Evolutionary conservation across 92 coral and sea anemone species (phyloP), one percentile per base, ranked within the genome.

Genomic region (Actinostola sp.): DNA sequence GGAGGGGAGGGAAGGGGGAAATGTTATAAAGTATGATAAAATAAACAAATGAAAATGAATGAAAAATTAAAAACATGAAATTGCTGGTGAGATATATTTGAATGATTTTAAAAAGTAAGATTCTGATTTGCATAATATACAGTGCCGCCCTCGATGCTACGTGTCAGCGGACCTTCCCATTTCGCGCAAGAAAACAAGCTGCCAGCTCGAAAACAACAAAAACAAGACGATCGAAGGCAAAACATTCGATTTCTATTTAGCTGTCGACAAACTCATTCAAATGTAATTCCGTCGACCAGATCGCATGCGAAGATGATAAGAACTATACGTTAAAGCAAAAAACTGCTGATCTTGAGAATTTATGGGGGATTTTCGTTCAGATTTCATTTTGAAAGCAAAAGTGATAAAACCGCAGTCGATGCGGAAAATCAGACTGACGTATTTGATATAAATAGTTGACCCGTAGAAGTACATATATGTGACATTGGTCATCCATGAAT

Each of bases 391-490:
- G n/a, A 36, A 36, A 38, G 38, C 2, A 27, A 68, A 68, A 49
- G 26, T 14, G 61, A 25, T 42, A 32, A 28, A 9, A 4, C 41
- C 14, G 19, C 17, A n/a, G n/a, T 26, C 34, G 27, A 68, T 21
- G 74, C 74, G 74, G 74, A 68, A 68, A 62, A 42, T 21, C 23
- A 38, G 13, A 17, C 20, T 51, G 41, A 68, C 62, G 74, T 49
- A 68, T 26, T 1, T 28, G 10, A 28, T 36, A 52, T 33, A 68
- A 45, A 49, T 68, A 68, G 45, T 12, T 44, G 43, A 42, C 24
- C 43, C 33, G 4, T 31, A 13, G 0, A 38, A 27, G 21, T 15
- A 27, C 33, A 19, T 17, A 27, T 24, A 43, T 48, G 56, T 41
- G 36, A 3, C 31, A 17, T 17, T 14, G 41, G 15, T 12, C 56